These are phyloP conservation scores for Anolis carolinensis DNA, from an alignment of 2,113 vertebrate species.

Conservation along the genomic window DNA sequence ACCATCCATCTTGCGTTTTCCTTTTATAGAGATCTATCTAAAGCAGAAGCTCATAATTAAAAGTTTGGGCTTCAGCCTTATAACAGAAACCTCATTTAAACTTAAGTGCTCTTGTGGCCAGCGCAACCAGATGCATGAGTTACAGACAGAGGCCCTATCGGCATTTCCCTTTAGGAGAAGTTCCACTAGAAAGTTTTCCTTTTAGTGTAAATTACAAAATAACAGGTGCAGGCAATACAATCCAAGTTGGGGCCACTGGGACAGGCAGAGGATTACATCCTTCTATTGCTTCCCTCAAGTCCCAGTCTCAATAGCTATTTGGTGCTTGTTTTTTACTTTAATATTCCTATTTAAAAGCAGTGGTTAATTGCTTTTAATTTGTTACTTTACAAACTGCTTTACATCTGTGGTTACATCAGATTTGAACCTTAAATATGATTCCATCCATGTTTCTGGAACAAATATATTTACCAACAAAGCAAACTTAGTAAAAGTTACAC, in stretches of 20 bases:
- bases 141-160: too few relatives aligned
- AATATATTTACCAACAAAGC: too few relatives aligned
- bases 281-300: too few relatives aligned
- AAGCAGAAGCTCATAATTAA: neutral
- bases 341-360: neutral
- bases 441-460: neutral
- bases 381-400: too few relatives aligned
- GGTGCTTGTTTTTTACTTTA: too few relatives aligned
- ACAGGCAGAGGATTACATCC: neutral
- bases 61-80: neutral
- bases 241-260: neutral
- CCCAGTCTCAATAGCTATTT: neutral
- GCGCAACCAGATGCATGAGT: neutral
- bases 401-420: neutral
- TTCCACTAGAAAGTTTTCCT: neutral
- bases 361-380: neutral
- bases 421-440: neutral
- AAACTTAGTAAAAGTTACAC: too few relatives aligned
- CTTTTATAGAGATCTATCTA: conserved; percentile 55
- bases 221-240: neutral
- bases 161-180: neutral
- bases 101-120: neutral
- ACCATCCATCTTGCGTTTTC: conserved; percentile 66
- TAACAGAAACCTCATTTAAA: conserved; percentile 5
- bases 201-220: neutral